Base-by-base conservation (phyloP, 2,113 vertebrate genomes). In the Orientallactaga bullata region DNA sequence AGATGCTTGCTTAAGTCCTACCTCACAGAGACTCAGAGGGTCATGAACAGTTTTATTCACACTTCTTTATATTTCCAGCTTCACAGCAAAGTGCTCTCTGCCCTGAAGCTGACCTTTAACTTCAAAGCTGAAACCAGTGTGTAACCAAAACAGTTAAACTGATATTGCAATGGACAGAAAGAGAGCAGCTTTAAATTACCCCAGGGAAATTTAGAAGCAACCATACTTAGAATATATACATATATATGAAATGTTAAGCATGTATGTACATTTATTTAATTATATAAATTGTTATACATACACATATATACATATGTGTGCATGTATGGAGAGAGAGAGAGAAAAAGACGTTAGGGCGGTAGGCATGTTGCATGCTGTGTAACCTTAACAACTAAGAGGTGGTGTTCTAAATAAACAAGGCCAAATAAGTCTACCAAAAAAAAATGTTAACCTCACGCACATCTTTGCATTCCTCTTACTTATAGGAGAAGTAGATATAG, bases 111-210 rank as follows among this genome's bases (percentile, higher is more conserved):
- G 92, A 96, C 96, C 95, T 97, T 96, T 92, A 96, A 95, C 96
- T 97, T 97, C 96, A 97, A 97, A 97, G 96, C 94, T 91, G 94
- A 96, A 95, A 91, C 94, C 58, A 51, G 97, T 93, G 90, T 74
- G 94, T 95, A 97, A 96, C 89, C 86, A 95, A 95, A 96, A 85
- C 91, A 97, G 32, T 18, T 93, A 92, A 95, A 97, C 47, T 68
- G 95, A 95, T 97, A 90, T 26, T 85, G 23, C 30, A 78, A 73
- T 80, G 20, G 86, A 90, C 82, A 83, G 74, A 83, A 39, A 39
- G 85, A 30, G 71, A 69, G 80, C 30, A 80, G 76, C 21, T n/a
- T 26, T 76, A 66, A 91, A 6, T 72, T 77, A 90, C 77, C 77
- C 66, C 95, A 69, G 61, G 96, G 96, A 96, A 60, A 13, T 17